Evolutionary conservation across 2,797 vertebrate genomes (phyloP).

Genomic region (Neostethus bicornis): DNA sequence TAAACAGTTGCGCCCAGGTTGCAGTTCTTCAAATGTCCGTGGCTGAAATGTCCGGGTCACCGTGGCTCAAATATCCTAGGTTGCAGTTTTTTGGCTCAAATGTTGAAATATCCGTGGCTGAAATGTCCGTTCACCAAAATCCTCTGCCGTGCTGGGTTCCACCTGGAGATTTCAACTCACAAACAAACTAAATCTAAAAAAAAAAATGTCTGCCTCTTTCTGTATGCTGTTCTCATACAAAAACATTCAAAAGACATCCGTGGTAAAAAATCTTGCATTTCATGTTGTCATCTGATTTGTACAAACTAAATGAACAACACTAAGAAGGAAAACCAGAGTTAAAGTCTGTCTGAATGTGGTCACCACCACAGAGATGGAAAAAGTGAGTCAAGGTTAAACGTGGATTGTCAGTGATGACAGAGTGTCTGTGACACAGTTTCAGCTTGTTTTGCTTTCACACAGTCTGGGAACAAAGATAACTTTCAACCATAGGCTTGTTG

Average conservation of each 20-base stretch:
- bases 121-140: too few relatives aligned
- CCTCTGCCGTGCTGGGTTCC: constrained; percentile 37
- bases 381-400: constrained; percentile 43
- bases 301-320: constrained; percentile 1
- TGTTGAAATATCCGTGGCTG: too few relatives aligned
- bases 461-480: not conserved
- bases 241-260: constrained; percentile 5
- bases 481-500: too few relatives aligned
- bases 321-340: constrained; percentile 45
- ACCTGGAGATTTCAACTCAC: constrained; percentile 28
- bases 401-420: constrained; percentile 15
- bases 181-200: constrained; percentile 18
- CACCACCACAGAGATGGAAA: constrained; percentile 48
- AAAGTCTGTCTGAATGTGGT: constrained; percentile 52
- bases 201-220: constrained; percentile 28
- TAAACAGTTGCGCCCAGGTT: too few relatives aligned
- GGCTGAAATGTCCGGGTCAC: too few relatives aligned
- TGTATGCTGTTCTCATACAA: not conserved
- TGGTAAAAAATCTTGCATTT: not conserved
- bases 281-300: constrained; percentile 11
- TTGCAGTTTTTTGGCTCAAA: too few relatives aligned
- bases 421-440: not conserved
- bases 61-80: too few relatives aligned
- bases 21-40: too few relatives aligned
- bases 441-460: not conserved